phyloP scores from a whole-genome alignment of 2,888 invertebrate genomes.

The Oeneis ivallda region DNA sequence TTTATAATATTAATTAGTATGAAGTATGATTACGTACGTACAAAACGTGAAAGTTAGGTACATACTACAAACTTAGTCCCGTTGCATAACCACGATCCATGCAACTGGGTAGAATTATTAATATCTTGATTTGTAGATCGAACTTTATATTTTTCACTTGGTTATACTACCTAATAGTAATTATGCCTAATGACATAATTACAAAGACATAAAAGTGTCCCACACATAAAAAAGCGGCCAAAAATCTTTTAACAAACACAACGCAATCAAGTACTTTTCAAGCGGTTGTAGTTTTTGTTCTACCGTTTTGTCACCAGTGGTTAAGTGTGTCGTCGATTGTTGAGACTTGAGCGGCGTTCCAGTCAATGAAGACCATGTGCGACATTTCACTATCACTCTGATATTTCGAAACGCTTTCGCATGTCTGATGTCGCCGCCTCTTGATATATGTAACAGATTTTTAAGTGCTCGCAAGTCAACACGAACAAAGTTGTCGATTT shows the following conservation, averaged over 20 bases:
- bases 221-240: not conserved
- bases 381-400: constrained; percentile 69
- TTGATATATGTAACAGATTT: not conserved
- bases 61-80: too few relatives aligned
- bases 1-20: too few relatives aligned
- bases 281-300: not conserved
- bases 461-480: constrained; percentile 6
- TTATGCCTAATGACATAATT: not conserved
- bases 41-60: too few relatives aligned
- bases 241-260: not conserved
- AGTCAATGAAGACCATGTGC: constrained; percentile 57
- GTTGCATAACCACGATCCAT: too few relatives aligned
- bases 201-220: not conserved
- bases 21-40: too few relatives aligned
- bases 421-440: constrained; percentile 21
- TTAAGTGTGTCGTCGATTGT: constrained; percentile 66
- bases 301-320: constrained; percentile 30
- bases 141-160: too few relatives aligned
- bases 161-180: not conserved
- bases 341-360: constrained; percentile 33
- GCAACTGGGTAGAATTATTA: too few relatives aligned
- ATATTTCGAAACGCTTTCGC: constrained; percentile 37
- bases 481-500: not conserved
- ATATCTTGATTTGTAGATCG: too few relatives aligned
- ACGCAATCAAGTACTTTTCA: not conserved